Evolutionary conservation across 2,113 vertebrate genomes (phyloP).

Genomic region (Cisticola juncidis): DNA sequence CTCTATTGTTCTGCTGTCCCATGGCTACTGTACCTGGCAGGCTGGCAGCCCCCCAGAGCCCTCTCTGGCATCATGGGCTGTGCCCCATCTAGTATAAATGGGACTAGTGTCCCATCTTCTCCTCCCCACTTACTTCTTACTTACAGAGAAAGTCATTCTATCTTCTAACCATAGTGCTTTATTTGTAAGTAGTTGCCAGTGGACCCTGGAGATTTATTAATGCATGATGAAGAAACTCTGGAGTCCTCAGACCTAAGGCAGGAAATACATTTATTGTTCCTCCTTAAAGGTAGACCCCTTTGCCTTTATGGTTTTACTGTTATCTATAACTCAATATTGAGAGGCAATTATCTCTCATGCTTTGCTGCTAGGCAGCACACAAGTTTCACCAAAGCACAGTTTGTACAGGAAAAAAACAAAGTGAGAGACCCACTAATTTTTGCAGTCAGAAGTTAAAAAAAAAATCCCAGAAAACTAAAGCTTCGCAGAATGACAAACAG

Average conservation of each 20-base stretch:
- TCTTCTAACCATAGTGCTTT: not conserved
- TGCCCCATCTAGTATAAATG: not conserved
- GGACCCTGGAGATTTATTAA: not conserved
- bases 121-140: not conserved
- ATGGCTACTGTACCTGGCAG: not conserved
- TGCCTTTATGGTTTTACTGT: not conserved
- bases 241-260: not conserved
- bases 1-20: not conserved
- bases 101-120: not conserved
- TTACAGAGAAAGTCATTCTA: not conserved
- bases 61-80: not conserved
- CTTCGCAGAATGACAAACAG: not conserved
- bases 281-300: constrained; percentile 16
- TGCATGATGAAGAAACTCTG: not conserved
- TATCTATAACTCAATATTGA: not conserved
- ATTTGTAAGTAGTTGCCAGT: not conserved
- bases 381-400: constrained; percentile 19
- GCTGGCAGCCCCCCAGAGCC: not conserved
- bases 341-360: not conserved
- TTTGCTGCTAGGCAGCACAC: not conserved
- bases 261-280: not conserved
- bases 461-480: not conserved
- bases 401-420: not conserved
- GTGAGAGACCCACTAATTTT: not conserved
- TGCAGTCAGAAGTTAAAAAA: not conserved